phyloP scores from a whole-genome alignment of 2,888 invertebrate genomes.

The Hypomecis punctinalis region DNA sequence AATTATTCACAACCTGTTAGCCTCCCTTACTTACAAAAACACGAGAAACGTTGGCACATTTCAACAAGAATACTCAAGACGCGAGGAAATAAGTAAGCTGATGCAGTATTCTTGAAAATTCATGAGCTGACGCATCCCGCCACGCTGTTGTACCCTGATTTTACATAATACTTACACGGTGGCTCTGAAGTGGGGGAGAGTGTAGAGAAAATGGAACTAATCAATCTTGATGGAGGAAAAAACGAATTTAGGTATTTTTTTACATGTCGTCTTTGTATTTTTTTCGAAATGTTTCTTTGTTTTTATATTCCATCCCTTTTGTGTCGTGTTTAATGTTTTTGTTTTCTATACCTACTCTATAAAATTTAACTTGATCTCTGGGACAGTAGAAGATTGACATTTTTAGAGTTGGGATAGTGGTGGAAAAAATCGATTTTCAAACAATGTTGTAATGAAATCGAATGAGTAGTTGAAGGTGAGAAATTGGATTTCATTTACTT shows the following conservation, averaged over 20 bases:
- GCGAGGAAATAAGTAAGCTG: constrained; percentile 5
- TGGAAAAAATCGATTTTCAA: too few relatives aligned
- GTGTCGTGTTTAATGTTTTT: too few relatives aligned
- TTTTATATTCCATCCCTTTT: too few relatives aligned
- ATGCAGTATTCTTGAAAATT: constrained; percentile 46
- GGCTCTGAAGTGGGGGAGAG: not conserved
- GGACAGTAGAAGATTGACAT: too few relatives aligned
- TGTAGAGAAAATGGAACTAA: constrained; percentile 4
- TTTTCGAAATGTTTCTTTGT: not conserved
- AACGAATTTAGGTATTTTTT: not conserved
- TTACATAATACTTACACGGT: constrained; percentile 15
- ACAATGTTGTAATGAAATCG: too few relatives aligned
- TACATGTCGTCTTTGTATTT: not conserved
- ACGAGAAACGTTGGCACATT: constrained; percentile 27
- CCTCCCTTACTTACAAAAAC: not conserved
- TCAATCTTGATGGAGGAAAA: constrained; percentile 6
- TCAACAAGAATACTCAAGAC: constrained; percentile 4
- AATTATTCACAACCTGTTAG: too few relatives aligned
- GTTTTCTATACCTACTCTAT: too few relatives aligned
- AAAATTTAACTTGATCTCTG: too few relatives aligned
- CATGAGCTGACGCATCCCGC: constrained; percentile 44
- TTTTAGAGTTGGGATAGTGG: too few relatives aligned
- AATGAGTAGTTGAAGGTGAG: too few relatives aligned
- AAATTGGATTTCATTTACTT: too few relatives aligned
- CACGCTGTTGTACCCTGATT: constrained; percentile 29